A percentile compares a stretch with the other conserved stretches of the same genome.
These are phyloP conservation scores for Magallana angulata DNA, from an alignment of 1,140 invertebrate genomes.

Conservation along the genomic window DNA sequence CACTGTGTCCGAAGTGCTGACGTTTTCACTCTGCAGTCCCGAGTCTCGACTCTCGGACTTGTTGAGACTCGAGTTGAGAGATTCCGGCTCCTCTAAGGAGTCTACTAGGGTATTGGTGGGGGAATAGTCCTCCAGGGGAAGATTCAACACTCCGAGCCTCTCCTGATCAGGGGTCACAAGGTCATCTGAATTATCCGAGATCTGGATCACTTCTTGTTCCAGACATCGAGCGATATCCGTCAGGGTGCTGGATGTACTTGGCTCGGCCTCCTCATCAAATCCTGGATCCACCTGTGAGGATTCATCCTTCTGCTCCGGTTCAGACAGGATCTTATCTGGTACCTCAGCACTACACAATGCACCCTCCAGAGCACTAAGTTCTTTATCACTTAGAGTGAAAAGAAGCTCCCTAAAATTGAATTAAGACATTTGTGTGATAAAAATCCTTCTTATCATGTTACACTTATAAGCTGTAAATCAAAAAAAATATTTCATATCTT, in stretches of 20 bases:
- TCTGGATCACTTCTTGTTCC: slow-evolving; percentile 39
- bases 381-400: slow-evolving; percentile 90
- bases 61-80: slow-evolving; percentile 60
- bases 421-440: too few relatives aligned
- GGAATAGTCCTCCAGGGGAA: slow-evolving; percentile 31
- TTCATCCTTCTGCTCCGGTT: slow-evolving; percentile 42
- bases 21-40: slow-evolving; percentile 74
- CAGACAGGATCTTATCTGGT: slow-evolving; percentile 72
- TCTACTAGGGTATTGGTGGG: slow-evolving; percentile 40
- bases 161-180: slow-evolving; percentile 63
- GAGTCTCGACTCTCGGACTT: slow-evolving; percentile 76
- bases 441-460: too few relatives aligned
- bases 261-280: slow-evolving; percentile 61
- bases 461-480: neutral
- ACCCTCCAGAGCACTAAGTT: slow-evolving; percentile 91
- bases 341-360: slow-evolving; percentile 94
- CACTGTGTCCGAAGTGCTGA: slow-evolving; percentile 70
- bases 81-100: slow-evolving; percentile 44
- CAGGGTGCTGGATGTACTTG: slow-evolving; percentile 34
- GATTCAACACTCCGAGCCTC: neutral
- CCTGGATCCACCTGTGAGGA: slow-evolving; percentile 62
- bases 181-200: slow-evolving; percentile 49
- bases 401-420: slow-evolving; percentile 86
- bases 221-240: neutral
- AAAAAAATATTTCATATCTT: neutral